Percentiles rank a stretch among this genome's conserved stretches.
Evolutionary conservation across 37 sponge, comb jelly and placozoan species (phyloP).

Genomic region (Aphrocallistes beatrix): DNA sequence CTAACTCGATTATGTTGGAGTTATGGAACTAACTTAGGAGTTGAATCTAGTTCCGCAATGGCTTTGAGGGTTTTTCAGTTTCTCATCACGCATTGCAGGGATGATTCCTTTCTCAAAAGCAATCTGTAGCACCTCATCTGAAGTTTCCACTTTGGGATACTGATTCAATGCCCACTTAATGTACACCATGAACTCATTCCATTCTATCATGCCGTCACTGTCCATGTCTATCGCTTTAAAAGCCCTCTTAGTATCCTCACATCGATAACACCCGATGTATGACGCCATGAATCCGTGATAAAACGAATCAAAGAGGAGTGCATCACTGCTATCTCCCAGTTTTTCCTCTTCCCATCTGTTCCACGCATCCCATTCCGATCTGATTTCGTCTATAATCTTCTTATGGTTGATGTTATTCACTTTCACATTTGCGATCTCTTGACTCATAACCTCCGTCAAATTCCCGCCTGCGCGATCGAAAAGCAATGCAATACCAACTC

Average conservation of each 20-base stretch:
- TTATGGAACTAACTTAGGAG: no score
- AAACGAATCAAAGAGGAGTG: constrained; percentile 57
- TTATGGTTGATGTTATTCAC: constrained; percentile 23
- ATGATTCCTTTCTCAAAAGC: constrained; percentile 59
- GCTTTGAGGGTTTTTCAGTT: constrained; percentile 18
- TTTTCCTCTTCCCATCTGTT: constrained; percentile 29
- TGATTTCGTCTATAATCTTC: constrained; percentile 42
- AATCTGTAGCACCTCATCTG: constrained; percentile 35
- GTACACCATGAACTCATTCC: constrained; percentile 67
- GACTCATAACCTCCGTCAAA: constrained; percentile 43
- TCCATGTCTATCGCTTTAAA: constrained; percentile 70
- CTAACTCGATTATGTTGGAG: no score
- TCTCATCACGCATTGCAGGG: constrained; percentile 68
- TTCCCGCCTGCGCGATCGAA: constrained; percentile 71
- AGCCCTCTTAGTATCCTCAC: constrained; percentile 34
- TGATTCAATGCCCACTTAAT: constrained; percentile 68
- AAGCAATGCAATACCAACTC: constrained; percentile 41
- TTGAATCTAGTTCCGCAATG: no score
- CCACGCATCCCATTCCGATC: constrained; percentile 50
- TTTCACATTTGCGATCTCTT: constrained; percentile 31
- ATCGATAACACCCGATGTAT: constrained; percentile 75
- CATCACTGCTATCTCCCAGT: constrained; percentile 28
- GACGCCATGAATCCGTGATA: constrained; percentile 74
- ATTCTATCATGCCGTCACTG: constrained; percentile 54
- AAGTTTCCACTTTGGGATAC: constrained; percentile 43